Evolutionary conservation across 2,888 invertebrate genomes (phyloP).

Genomic region (Stenchaetothrips biformis): DNA sequence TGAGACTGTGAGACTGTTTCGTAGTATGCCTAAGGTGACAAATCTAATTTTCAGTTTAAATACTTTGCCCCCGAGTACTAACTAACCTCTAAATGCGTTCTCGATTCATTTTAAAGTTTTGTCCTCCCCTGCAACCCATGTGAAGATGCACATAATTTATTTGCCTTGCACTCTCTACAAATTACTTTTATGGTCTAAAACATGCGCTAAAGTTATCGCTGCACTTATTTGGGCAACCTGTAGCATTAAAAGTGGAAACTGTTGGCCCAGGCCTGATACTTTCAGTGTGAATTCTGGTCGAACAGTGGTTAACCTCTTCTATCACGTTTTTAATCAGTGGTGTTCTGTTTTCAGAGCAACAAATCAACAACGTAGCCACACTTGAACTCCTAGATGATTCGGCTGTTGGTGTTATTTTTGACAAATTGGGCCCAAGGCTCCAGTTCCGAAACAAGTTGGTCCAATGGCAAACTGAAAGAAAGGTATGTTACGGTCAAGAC

Average conservation of each 20-base stretch:
- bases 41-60: not conserved
- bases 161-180: not conserved
- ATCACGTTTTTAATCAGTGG: not conserved
- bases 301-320: not conserved
- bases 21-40: not conserved
- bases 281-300: not conserved
- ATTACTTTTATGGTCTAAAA: not conserved
- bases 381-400: not conserved
- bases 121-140: not conserved
- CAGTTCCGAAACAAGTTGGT: not conserved
- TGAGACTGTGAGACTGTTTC: not conserved
- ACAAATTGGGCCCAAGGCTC: not conserved
- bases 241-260: not conserved
- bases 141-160: not conserved
- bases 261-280: not conserved
- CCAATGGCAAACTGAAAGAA: not conserved
- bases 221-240: not conserved
- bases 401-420: not conserved
- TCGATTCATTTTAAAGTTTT: not conserved
- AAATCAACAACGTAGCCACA: not conserved
- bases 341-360: not conserved
- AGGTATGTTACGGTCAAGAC: constrained; percentile 1
- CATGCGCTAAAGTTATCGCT: not conserved
- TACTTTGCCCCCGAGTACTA: not conserved
- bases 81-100: not conserved